Percentiles rank a stretch among this genome's conserved stretches.
phyloP scores from a whole-genome alignment of 2,113 vertebrate genomes.

The Tringa solitaria region DNA sequence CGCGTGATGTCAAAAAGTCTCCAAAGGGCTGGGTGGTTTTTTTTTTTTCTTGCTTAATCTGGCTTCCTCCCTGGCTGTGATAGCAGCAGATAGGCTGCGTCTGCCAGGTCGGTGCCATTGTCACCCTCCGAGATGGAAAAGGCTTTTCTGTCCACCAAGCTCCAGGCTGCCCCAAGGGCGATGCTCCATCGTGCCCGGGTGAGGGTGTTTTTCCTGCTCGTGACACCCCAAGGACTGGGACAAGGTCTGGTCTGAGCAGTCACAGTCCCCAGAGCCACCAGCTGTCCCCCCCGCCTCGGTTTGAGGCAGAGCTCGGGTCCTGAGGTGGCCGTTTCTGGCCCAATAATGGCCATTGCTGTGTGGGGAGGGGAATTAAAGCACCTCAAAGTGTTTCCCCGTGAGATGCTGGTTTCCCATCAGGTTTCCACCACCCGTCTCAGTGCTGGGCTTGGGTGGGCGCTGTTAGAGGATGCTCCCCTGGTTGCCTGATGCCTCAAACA shows the following conservation, averaged over 20 bases:
- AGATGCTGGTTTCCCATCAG: neutral
- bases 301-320: neutral
- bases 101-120: fast-evolving
- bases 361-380: neutral
- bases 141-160: fast-evolving
- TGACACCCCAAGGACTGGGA: neutral
- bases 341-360: fast-evolving
- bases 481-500: neutral
- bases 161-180: fast-evolving
- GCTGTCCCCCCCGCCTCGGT: fast-evolving
- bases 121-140: neutral
- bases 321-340: fast-evolving
- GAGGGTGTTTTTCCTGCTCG: too few relatives aligned
- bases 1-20: neutral
- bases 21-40: neutral
- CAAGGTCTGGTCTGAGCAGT: fast-evolving
- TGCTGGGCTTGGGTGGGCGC: fast-evolving
- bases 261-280: fast-evolving
- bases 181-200: fast-evolving
- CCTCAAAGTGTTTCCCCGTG: fast-evolving
- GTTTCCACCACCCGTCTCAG: neutral
- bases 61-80: neutral
- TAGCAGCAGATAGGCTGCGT: fast-evolving
- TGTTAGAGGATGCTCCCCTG: too few relatives aligned
- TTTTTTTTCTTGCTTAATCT: neutral